Base-by-base conservation (phyloP, 35 echinoderm and acorn worm species). In the Amphiura filiformis region DNA sequence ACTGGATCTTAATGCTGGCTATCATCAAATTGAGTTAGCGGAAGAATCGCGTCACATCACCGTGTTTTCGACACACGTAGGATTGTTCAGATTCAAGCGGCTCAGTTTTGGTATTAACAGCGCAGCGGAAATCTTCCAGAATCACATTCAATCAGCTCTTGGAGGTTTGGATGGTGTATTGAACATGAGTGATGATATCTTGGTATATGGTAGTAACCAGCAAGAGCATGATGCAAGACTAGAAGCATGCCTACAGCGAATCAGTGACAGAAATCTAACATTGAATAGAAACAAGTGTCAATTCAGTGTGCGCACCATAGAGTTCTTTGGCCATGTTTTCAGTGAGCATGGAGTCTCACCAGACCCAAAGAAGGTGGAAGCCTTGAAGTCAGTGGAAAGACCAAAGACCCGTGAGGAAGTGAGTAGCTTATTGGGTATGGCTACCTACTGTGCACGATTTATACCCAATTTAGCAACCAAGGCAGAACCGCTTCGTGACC, bases 1-100 rank as follows among this genome's bases (percentile, higher is more conserved):
- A 35, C 7, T 94, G 0, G 93, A 94, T 32, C 32, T 91, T 0
- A 91, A 94, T 37, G 82, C 92, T 28, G 87, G 92, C n/a, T n/a
- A n/a, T n/a, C n/a, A n/a, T n/a, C n/a, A n/a, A n/a, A n/a, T n/a
- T n/a, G n/a, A n/a, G n/a, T 23, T 94, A 94, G 34, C 70, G 15
- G 36, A 35, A 40, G 78, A 92, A 38, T 88, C 91, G 35, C 20
- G 79, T 3, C 12, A 88, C 23, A 34, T 88, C 1, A 78, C 89
- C 0, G 84, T 80, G 84, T 23, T 93, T n/a, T n/a, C n/a, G n/a
- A n/a, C n/a, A n/a, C n/a, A n/a, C n/a, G n/a, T n/a, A n/a, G n/a
- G n/a, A n/a, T n/a, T n/a, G n/a, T n/a, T n/a, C n/a, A n/a, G n/a
- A n/a, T n/a, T n/a, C n/a, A n/a, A n/a, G n/a, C n/a, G n/a, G n/a